A percentile compares a stretch with the other conserved stretches of the same genome.
These are phyloP conservation scores for Threskiornis aethiopicus DNA, from an alignment of 2,797 vertebrate species.

Conservation along the genomic window DNA sequence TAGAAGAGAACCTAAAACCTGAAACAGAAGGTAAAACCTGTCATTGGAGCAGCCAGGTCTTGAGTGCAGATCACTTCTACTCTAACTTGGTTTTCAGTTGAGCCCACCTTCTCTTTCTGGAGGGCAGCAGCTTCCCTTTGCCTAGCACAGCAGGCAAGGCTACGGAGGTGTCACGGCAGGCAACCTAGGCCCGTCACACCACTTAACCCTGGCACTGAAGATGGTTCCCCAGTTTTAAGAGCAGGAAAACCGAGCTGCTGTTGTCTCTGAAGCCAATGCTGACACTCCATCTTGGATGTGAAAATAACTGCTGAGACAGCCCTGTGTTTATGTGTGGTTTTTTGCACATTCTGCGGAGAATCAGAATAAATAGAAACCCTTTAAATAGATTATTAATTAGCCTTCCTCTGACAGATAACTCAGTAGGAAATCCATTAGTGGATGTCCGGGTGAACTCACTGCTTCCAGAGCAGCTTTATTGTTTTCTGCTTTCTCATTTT, in stretches of 20 bases:
- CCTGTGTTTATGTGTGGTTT: not conserved
- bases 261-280: not conserved
- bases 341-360: not conserved
- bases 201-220: not conserved
- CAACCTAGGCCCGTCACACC: not conserved
- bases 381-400: slow-evolving; percentile 36
- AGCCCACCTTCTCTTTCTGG: not conserved
- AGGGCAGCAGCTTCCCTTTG: not conserved
- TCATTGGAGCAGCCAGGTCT: not conserved
- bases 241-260: not conserved
- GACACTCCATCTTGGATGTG: not conserved
- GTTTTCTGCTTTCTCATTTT: slow-evolving; percentile 51
- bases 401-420: not conserved
- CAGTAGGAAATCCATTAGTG: slow-evolving; percentile 20
- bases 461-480: slow-evolving; percentile 24
- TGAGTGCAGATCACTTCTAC: not conserved
- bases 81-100: not conserved
- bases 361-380: slow-evolving; percentile 25
- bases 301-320: not conserved
- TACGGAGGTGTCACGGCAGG: not conserved
- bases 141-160: not conserved
- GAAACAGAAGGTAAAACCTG: not conserved
- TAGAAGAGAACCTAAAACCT: not conserved
- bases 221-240: not conserved
- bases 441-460: not conserved